Evolutionary conservation across 1,140 invertebrate genomes (phyloP), one percentile per base, ranked within the genome.

Genomic region (Gryon sp.): DNA sequence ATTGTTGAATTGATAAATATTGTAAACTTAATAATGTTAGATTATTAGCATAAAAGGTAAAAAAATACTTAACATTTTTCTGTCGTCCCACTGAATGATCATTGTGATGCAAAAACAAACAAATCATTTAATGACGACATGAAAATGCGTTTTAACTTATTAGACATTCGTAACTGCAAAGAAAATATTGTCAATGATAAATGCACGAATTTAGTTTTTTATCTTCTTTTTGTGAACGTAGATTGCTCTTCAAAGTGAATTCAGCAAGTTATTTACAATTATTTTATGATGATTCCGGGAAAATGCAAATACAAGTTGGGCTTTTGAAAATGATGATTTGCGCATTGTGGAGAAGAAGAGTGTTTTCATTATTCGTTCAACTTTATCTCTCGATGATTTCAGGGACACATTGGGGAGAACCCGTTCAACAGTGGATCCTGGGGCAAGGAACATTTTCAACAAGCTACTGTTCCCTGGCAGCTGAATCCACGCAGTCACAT

Each of bases 331-430:
- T 20, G 66, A 77, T 77, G 74, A 77, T 72, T 76, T 50, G 8
- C 28, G n/a, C 16, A 40, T 28, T 14, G 32, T 12, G 14, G 1
- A 5, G n/a, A n/a, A n/a, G n/a, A n/a, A n/a, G 18, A 38, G 26
- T 74, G 57, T 74, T 75, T 60, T 62, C 62, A 62, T 66, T 62
- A 36, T 45, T 60, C 41, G 38, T 52, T 69, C 57, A 76, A 69
- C 50, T 59, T 65, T 70, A 45, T 45, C 41, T n/a, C n/a, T 74
- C 48, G 32, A 69, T 76, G 57, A 50, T 83, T 84, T 46, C 80
- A 89, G 88, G 88, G 87, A 74, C 87, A 89, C 77, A 85, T 89
- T 72, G 87, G 88, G 74, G 88, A 89, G 69, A 88, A 81, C 81
- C 86, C 88, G 46, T 89, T 89, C 73, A 87, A 89, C 81, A 87